phyloP scores from a whole-genome alignment of 2,888 invertebrate species.

The Chrysomela aeneicollis region DNA sequence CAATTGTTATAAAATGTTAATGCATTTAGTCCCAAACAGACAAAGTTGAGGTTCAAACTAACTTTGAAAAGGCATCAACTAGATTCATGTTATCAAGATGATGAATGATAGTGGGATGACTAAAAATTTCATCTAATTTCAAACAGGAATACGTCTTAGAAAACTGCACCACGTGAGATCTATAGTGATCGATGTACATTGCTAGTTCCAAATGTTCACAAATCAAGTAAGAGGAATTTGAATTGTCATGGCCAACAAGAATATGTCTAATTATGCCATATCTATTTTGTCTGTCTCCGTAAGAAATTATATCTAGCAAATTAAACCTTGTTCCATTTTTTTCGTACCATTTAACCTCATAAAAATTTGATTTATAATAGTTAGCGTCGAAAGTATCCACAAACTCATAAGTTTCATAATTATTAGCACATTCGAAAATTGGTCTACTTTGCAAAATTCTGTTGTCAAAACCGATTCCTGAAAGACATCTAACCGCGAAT shows the following conservation, averaged over 20 bases:
- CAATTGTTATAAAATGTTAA: no score
- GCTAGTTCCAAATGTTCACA: constrained; percentile 18
- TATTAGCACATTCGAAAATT: constrained; percentile 17
- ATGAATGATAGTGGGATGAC: no score
- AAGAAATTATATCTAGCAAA: constrained; percentile 1
- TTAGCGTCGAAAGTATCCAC: constrained; percentile 2
- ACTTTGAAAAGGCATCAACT: no score
- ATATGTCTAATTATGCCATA: constrained; percentile 19
- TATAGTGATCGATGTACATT: no score
- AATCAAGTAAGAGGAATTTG: constrained; percentile 18
- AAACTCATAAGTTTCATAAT: constrained; percentile 16
- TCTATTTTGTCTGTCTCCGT: constrained; percentile 5
- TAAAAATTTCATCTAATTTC: no score
- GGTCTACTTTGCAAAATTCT: constrained; percentile 24
- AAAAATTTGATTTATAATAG: constrained; percentile 16
- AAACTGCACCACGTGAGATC: no score
- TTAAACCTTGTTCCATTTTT: constrained; percentile 20
- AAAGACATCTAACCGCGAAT: constrained; percentile 26
- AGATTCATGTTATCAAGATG: no score
- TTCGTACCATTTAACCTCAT: constrained; percentile 22
- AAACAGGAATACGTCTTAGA: no score
- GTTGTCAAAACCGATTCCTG: constrained; percentile 27
- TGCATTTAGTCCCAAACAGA: no score
- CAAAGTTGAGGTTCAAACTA: no score
- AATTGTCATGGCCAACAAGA: constrained; percentile 12